These are phyloP conservation scores for Meteorus cinctellus DNA, from an alignment of 2,888 invertebrate species.

Conservation along the genomic window DNA sequence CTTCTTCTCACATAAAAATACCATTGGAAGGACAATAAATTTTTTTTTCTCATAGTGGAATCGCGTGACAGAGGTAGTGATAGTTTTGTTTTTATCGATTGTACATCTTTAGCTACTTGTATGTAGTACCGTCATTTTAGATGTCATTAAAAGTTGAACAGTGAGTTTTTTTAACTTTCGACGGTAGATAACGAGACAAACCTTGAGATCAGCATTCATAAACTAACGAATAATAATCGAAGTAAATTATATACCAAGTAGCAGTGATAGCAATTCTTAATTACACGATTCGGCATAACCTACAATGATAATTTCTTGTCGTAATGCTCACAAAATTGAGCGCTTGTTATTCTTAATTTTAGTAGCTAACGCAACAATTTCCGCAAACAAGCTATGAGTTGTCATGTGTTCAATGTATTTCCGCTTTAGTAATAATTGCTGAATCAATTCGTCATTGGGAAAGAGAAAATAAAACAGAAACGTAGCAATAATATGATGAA, in stretches of 20 bases:
- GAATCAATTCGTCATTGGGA: neutral
- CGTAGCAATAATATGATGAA: neutral
- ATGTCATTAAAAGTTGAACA: constrained; percentile 19
- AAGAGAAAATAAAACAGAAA: neutral
- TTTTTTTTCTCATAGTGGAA: neutral
- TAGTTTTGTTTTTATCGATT: neutral
- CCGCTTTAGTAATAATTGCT: neutral
- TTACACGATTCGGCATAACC: neutral
- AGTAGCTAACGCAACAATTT: constrained; percentile 19
- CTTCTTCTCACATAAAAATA: neutral
- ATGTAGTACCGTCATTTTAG: neutral
- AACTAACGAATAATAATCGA: neutral
- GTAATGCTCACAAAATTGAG: neutral
- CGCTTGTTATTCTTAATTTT: constrained; percentile 17
- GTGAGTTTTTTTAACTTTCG: neutral
- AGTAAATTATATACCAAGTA: neutral
- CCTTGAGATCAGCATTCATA: neutral
- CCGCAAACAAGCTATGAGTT: constrained; percentile 8
- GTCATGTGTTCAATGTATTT: neutral
- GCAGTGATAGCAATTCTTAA: neutral
- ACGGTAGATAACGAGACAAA: constrained; percentile 28
- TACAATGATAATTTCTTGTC: neutral
- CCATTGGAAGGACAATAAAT: neutral
- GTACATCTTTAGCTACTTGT: neutral
- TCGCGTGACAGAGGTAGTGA: neutral